A percentile compares a stretch with the other conserved stretches of the same genome.
These are phyloP conservation scores for Cryptoblepharus egeriae DNA, from an alignment of 2,797 vertebrate species.

Conservation along the genomic window DNA sequence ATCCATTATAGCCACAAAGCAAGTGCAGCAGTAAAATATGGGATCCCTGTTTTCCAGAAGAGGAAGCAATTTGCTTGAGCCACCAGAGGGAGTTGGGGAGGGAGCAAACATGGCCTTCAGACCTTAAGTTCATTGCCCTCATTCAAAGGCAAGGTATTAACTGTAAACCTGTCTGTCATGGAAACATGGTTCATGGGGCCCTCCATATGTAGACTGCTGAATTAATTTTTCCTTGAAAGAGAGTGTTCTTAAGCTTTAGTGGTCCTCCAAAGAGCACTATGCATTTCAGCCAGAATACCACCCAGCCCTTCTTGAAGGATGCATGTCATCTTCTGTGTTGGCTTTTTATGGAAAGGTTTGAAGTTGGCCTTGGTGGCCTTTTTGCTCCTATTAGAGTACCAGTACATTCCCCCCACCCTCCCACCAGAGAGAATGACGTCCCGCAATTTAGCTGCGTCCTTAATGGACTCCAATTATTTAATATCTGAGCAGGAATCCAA, in stretches of 20 bases:
- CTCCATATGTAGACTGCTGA: too few species aligned
- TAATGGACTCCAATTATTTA: constrained; percentile 69
- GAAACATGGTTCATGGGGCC: not conserved
- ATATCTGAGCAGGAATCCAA: constrained; percentile 43
- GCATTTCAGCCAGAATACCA: not conserved
- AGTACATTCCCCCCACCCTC: constrained; percentile 12
- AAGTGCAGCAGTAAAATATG: too few species aligned
- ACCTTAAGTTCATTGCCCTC: too few species aligned
- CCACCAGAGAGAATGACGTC: constrained; percentile 5
- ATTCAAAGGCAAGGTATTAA: too few species aligned
- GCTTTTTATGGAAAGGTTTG: constrained; percentile 23
- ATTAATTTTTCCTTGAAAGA: too few species aligned
- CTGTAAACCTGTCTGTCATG: not conserved
- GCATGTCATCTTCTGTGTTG: not conserved
- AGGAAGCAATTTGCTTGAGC: too few species aligned
- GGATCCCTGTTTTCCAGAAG: too few species aligned
- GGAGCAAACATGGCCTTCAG: too few species aligned
- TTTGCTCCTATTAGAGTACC: constrained; percentile 14
- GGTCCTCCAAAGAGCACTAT: not conserved
- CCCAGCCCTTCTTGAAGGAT: not conserved
- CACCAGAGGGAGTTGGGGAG: too few species aligned
- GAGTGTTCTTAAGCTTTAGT: not conserved
- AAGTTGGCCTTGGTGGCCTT: constrained; percentile 1
- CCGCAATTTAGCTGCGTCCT: constrained; percentile 52
- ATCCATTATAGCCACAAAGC: too few species aligned